These are phyloP conservation scores for Asbolus verrucosus DNA, from an alignment of 1,140 invertebrate genomes.

Conservation along the genomic window DNA sequence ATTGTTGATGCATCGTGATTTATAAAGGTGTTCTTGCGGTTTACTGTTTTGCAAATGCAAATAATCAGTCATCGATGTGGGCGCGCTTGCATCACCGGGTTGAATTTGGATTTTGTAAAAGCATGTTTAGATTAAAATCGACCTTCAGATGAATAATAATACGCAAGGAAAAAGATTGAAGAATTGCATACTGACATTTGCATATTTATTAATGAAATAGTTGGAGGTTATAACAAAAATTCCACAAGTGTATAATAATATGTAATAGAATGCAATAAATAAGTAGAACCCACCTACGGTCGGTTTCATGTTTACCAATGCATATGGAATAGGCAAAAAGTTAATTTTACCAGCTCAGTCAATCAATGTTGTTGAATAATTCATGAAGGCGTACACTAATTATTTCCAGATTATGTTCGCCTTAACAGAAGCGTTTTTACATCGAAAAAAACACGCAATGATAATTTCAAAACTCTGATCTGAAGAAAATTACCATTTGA, in stretches of 20 bases:
- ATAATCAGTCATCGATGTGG: too few relatives aligned
- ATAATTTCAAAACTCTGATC: too few relatives aligned
- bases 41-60: too few relatives aligned
- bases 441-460: slow-evolving; percentile 21
- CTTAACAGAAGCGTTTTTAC: slow-evolving; percentile 15
- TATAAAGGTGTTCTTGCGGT: too few relatives aligned
- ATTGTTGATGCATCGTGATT: too few relatives aligned
- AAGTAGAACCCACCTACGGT: slow-evolving; percentile 1
- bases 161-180: too few relatives aligned
- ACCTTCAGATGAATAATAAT: too few relatives aligned
- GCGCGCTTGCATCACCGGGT: too few relatives aligned
- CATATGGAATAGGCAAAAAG: slow-evolving; percentile 10
- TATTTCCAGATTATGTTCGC: slow-evolving; percentile 26
- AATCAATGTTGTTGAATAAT: slow-evolving; percentile 33
- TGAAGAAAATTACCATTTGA: slow-evolving; percentile 20
- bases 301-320: slow-evolving; percentile 11
- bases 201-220: not conserved
- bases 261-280: slow-evolving; percentile 10
- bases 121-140: too few relatives aligned
- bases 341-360: slow-evolving; percentile 26
- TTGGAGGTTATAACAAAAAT: not conserved
- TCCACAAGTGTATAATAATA: not conserved
- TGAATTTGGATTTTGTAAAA: too few relatives aligned
- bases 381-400: slow-evolving; percentile 21
- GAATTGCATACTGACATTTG: too few relatives aligned